Evolutionary conservation across 1,140 invertebrate genomes (phyloP).

Genomic region (Bacillus rossius): DNA sequence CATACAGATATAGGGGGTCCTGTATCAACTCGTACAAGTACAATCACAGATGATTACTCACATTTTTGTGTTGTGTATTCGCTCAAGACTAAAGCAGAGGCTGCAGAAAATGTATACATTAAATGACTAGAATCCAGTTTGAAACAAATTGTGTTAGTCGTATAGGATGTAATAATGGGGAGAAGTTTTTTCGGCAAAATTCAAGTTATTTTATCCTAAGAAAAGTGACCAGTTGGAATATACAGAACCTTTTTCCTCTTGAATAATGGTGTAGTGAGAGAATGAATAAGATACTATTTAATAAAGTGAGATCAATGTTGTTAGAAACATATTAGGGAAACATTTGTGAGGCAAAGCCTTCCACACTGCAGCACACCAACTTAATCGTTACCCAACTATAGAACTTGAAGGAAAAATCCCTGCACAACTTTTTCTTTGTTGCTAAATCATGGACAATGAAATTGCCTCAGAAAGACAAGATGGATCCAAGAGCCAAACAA

Average conservation of each 20-base stretch:
- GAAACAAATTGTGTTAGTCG: background rate
- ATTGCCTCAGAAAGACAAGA: background rate
- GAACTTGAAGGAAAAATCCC: background rate
- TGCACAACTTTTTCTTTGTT: background rate
- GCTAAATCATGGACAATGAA: background rate
- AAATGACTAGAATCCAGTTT: background rate
- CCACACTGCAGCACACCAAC: background rate
- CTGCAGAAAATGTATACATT: background rate
- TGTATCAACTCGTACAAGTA: background rate
- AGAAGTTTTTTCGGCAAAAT: background rate
- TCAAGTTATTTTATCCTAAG: background rate
- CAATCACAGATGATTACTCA: background rate
- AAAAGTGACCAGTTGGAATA: background rate
- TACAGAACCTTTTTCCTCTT: background rate
- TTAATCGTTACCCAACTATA: background rate
- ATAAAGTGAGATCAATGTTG: background rate
- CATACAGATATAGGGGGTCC: background rate
- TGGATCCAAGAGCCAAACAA: background rate
- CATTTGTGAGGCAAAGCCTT: background rate
- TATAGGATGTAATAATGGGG: background rate
- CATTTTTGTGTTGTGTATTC: background rate
- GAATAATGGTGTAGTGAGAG: no score
- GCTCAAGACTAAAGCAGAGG: background rate
- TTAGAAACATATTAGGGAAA: background rate
- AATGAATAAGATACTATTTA: no score